phyloP scores from a whole-genome alignment of 2,113 vertebrate genomes.

The Deroptyus accipitrinus region DNA sequence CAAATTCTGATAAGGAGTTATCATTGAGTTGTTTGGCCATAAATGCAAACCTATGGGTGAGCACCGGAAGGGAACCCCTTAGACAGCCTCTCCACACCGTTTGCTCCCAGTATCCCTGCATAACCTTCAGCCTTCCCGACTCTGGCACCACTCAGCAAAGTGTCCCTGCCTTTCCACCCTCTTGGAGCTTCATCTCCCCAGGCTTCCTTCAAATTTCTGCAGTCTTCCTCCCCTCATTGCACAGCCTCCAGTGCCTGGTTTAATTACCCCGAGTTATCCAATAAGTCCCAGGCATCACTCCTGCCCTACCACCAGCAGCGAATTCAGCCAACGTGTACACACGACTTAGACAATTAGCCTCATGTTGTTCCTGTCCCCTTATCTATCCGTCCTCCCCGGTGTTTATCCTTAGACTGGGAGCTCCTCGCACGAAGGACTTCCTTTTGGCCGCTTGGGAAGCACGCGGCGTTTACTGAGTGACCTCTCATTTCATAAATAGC shows the following conservation, averaged over 20 bases:
- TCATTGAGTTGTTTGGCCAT: neutral
- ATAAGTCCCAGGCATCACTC: neutral
- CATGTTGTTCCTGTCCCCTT: neutral
- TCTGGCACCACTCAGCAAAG: neutral
- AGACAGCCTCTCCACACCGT: neutral
- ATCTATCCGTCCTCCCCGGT: neutral
- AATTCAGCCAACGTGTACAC: neutral
- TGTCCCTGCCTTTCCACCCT: neutral
- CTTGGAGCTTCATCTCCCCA: neutral
- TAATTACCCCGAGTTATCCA: neutral
- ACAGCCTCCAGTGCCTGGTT: neutral
- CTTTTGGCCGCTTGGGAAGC: neutral
- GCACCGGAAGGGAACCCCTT: neutral
- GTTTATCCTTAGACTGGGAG: neutral
- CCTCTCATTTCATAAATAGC: neutral
- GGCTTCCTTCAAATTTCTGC: neutral
- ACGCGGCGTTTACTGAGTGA: neutral
- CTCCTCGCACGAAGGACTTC: neutral
- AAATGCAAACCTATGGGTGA: rapidly evolving
- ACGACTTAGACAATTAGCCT: neutral
- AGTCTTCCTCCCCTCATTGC: neutral
- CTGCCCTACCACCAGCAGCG: neutral
- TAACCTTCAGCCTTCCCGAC: neutral
- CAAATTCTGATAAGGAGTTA: neutral
- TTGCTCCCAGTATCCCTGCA: rapidly evolving